Evolutionary conservation across 2,797 vertebrate genomes (phyloP), one percentile per base, ranked within the genome.

Genomic region (Cuniculus paca): DNA sequence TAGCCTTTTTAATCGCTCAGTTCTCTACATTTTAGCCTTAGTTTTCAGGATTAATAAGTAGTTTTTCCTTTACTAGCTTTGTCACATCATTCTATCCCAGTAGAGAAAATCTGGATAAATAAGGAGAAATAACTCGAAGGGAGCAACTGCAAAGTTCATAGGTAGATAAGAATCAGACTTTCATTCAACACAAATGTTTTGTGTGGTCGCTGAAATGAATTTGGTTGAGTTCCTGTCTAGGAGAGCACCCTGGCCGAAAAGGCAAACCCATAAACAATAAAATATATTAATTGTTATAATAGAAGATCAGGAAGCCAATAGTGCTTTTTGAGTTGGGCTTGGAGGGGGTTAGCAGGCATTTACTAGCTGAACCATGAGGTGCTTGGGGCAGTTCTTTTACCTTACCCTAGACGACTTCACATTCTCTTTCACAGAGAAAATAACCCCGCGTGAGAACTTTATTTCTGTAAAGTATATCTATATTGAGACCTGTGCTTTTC

Each of bases 151-250:
- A 94, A 54, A 84, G 61, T 72, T 14, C 45, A 13, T 74, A 50
- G 16, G 26, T 63, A 81, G 52, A 86, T 68, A 42, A 1, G 0
- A 72, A 72, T 65, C 34, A 88, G 14, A 24, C 34, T 94, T 60
- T 63, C 14, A 87, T 83, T 88, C 36, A 60, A 34, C 28, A 95
- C 50, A 60, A 36, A 45, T 93, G 45, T 88, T 83, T 54, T 91
- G 34, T 81, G 3, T 78, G 70, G 22, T 54, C 93, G 12, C 48
- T 90, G n/a, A 83, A 42, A 36, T 90, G 39, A 68, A 48, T 96
- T 83, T 63, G 17, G 12, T 79, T 95, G 39, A 22, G 2, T 72
- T 42, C 12, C 60, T 90, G 34, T 34, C 24, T 36, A 70, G 60
- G 36, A 95, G 26, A 82, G 20, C 16, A 39, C 9, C 14, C 26